phyloP scores from a whole-genome alignment of 2,113 vertebrate species.

The Tonatia bakeri region DNA sequence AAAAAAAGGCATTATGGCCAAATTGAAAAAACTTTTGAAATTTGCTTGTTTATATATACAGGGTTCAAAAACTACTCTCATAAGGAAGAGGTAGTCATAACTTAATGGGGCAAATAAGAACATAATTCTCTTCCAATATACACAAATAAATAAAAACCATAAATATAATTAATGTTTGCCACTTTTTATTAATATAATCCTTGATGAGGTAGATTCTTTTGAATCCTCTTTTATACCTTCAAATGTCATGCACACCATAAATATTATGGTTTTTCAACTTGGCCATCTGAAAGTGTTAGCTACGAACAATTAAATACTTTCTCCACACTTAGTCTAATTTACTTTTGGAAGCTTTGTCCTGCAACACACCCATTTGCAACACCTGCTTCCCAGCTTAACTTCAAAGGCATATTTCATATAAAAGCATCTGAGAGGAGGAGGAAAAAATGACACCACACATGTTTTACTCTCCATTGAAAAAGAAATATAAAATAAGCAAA shows the following conservation, averaged over 20 bases:
- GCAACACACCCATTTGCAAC: neutral
- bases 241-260: neutral
- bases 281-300: slow-evolving; percentile 25
- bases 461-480: neutral
- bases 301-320: slow-evolving; percentile 15
- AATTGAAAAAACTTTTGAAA: neutral
- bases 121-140: neutral
- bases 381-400: slow-evolving; percentile 56
- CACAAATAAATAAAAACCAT: neutral
- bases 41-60: neutral
- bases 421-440: neutral
- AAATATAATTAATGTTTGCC: neutral
- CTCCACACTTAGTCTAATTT: slow-evolving; percentile 9
- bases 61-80: neutral
- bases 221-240: neutral
- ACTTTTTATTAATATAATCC: slow-evolving; percentile 19
- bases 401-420: slow-evolving; percentile 56
- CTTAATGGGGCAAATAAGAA: neutral
- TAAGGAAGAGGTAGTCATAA: neutral
- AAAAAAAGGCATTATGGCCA: neutral
- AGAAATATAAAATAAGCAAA: neutral
- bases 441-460: neutral
- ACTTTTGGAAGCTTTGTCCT: neutral
- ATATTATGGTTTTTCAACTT: slow-evolving; percentile 45
- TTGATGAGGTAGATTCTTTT: neutral